Evolutionary conservation across 2,888 invertebrate genomes (phyloP), one percentile per base, ranked within the genome.

Genomic region (Pyrrhia umbra): DNA sequence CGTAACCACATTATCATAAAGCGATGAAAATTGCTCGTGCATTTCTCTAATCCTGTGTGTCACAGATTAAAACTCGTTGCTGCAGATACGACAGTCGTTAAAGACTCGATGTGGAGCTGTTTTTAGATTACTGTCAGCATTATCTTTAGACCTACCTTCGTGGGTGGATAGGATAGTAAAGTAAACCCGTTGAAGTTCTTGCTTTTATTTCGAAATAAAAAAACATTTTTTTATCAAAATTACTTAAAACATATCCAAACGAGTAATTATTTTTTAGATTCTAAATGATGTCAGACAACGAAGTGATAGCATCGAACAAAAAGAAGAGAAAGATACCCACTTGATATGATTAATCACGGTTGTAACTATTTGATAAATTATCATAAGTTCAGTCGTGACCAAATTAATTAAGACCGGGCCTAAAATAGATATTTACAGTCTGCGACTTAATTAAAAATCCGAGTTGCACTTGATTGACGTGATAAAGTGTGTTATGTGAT

Each of bases 1-100:
- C 89, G 85, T 88, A 87, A 87, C 86, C 86, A 75, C 85, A 88
- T 88, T 90, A 90, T 88, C 89, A 88, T 91, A 91, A 86, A 86
- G 85, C 82, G 86, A 90, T 88, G 88, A 86, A 90, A 90, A 90
- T 90, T 90, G 88, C 87, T 37, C 18, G 75, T 79, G 81, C 88
- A 88, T 89, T 90, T 89, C 87, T 86, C 87, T 90, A 90, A 91
- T 90, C 88, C 84, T 81, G 66, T 66, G 62, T 67, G 70, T 76
- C 87, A 89, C 75, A 89, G 90, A 90, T 59, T 87, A 87, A 80
- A 72, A 73, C 65, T 50, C 15, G 46, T 72, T 69, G 62, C 72
- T 52, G 70, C 18, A 68, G 70, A 71, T 68, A 62, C 34, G 58
- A 18, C 34, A 42, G 66, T 25, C 54, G 57, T 54, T 65, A 69